These are phyloP conservation scores for Aleadryas rufinucha DNA, from an alignment of 2,113 vertebrate species.

Conservation along the genomic window DNA sequence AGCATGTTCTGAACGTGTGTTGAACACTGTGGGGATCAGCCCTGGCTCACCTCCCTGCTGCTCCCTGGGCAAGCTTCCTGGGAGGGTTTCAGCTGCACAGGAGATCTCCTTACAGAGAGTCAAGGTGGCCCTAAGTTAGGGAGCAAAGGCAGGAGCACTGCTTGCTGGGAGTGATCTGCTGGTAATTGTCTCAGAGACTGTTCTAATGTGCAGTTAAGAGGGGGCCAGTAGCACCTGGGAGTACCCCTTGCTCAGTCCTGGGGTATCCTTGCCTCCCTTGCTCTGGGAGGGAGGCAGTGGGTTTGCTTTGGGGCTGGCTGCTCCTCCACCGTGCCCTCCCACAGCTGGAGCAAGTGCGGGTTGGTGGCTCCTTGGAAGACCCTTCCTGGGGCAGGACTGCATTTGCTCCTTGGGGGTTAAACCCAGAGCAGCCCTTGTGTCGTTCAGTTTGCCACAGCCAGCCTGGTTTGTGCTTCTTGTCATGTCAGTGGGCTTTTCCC, in stretches of 20 bases:
- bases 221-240: neutral
- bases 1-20: neutral
- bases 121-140: neutral
- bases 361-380: neutral
- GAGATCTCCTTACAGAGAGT: neutral
- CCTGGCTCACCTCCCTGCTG: neutral
- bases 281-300: fast-evolving
- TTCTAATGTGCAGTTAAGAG: neutral
- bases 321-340: fast-evolving
- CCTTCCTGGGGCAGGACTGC: neutral
- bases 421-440: neutral
- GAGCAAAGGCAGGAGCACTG: neutral
- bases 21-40: neutral
- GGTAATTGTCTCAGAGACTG: neutral
- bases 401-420: fast-evolving
- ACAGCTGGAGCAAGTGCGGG: fast-evolving
- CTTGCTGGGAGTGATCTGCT: neutral
- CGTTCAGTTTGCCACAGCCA: neutral
- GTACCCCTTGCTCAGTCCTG: fast-evolving
- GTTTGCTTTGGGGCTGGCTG: neutral
- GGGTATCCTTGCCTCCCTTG: neutral
- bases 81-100: neutral
- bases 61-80: neutral
- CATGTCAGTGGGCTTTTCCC: neutral
- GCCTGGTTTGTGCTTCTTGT: neutral